Base-by-base conservation (phyloP, 2,888 invertebrate genomes). In the Perdita meconis region DNA sequence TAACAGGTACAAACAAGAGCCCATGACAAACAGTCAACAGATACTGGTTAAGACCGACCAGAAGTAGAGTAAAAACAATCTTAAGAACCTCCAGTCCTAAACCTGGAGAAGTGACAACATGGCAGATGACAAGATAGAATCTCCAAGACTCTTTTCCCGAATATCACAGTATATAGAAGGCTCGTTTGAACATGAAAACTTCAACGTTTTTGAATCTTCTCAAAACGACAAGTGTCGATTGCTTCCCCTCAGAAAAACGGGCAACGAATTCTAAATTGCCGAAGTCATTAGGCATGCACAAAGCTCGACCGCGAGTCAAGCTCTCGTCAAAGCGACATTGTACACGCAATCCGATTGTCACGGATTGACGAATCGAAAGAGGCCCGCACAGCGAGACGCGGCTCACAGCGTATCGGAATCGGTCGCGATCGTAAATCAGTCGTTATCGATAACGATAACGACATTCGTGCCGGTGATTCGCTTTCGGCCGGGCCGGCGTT, bases 391-490 rank as follows among this genome's bases (percentile, higher is more conserved):
- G 38, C 44, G 64, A 51, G 71, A 53, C 42, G 47, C 19, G 57
- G 50, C 60, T 30, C 34, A 22, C 22, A 12, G 51, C 13, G 22
- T 26, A 30, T n/a, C 53, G n/a, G n/a, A 26, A 5, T 22, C 36
- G 16, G 44, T 34, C 51, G 61, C 50, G 51, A 67, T 51, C 68
- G 76, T 82, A 73, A 83, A 83, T 83, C 84, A 82, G 79, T 63
- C 79, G 75, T 75, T 75, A 75, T 66, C 75, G 84, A 82, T 82
- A 84, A 79, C 79, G 82, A 83, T 86, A 86, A 86, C 83, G 83
- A 81, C 78, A 67, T 86, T 86, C 76, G 83, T 72, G 72, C 78
- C 78, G 71, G 79, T 77, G 64, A 69, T 56, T 53, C 77, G 53
- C 68, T 68, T 64, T 76, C 73, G 63, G 50, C 51, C 61, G 30